phyloP scores from a whole-genome alignment of 2,113 vertebrate genomes.

The Poeciliopsis retropinna region DNA sequence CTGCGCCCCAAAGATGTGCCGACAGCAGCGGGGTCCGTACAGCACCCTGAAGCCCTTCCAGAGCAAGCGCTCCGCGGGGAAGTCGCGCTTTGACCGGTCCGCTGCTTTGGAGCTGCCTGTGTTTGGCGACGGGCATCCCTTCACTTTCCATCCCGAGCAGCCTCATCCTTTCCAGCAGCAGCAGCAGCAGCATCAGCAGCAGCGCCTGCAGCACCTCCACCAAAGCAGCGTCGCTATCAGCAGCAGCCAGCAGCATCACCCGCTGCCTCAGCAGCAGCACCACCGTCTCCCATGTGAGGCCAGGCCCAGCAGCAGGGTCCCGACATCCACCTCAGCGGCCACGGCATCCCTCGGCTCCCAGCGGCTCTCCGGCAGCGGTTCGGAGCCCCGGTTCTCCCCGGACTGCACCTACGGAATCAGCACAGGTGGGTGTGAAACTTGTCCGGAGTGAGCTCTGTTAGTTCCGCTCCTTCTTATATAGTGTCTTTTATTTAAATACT shows the following conservation, averaged over 20 bases:
- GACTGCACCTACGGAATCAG: conserved; percentile 86
- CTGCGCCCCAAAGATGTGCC: conserved; percentile 88
- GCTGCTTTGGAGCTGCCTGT: conserved; percentile 88
- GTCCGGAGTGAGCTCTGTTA: neutral
- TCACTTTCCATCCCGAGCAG: conserved; percentile 72
- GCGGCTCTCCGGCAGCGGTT: conserved; percentile 62
- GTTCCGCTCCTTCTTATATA: neutral
- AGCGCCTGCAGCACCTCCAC: conserved; percentile 64
- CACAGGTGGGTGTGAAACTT: conserved; percentile 83
- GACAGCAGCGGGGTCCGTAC: conserved; percentile 88
- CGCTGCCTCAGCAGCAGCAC: conserved; percentile 72
- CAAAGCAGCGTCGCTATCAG: conserved; percentile 66
- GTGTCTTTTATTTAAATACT: neutral
- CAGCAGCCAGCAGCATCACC: conserved; percentile 79
- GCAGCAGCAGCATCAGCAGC: conserved; percentile 73
- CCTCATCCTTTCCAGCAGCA: conserved; percentile 73
- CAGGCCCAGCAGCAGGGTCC: conserved; percentile 82
- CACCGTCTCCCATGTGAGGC: conserved; percentile 81
- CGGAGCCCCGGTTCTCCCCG: conserved; percentile 77
- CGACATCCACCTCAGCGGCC: conserved; percentile 79
- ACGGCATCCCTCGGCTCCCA: conserved; percentile 70
- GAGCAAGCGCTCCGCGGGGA: conserved; percentile 83
- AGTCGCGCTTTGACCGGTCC: conserved; percentile 89
- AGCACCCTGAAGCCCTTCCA: conserved; percentile 90
- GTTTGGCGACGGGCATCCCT: conserved; percentile 80